Evolutionary conservation across 92 coral and sea anemone genomes (phyloP), one percentile per base, ranked within the genome.

Genomic region (Epizoanthus ramosus): DNA sequence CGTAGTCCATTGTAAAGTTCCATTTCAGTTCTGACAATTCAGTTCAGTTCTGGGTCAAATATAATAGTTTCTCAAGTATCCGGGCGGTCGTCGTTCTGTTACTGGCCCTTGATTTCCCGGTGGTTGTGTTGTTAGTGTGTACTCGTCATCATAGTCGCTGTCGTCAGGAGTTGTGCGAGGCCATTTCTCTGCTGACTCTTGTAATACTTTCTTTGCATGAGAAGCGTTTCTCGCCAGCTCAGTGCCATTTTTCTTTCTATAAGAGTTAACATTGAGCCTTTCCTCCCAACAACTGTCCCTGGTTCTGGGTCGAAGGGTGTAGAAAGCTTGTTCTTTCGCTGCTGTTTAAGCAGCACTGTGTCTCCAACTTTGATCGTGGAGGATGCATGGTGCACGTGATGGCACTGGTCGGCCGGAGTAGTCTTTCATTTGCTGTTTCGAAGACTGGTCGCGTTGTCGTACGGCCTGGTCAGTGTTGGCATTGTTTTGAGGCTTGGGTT

Each of bases 251-350:
- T 17, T 14, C 68, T 63, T 79, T 33, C 68, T n/a, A 23, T n/a
- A n/a, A 79, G 56, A 12, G 87, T 73, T n/a, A 74, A 18, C 81
- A 84, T 84, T 31, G 81, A 73, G 8, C 87, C 87, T 84, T 84
- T 84, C 23, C 67, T 71, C 58, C 71, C 75, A 39, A 59, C 47
- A 3, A 84, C 64, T 12, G 68, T 52, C 45, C 45, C 68, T 43
- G 75, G 82, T 8, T 65, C 81, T 1, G 74, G 63, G 54, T 54
- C 57, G 63, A 74, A 84, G 70, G 73, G 82, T n/a, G 87, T 74
- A 21, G 88, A 63, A 16, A 85, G 35, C 24, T 85, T 85, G 61
- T 67, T 75, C 53, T 85, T 64, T n/a, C 71, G 41, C 15, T 64
- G 64, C 37, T 85, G 83, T 75, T 56, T 52, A 23, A 65, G 76